These are phyloP conservation scores for Leptosomus discolor DNA, from an alignment of 2,113 vertebrate species.

Conservation along the genomic window DNA sequence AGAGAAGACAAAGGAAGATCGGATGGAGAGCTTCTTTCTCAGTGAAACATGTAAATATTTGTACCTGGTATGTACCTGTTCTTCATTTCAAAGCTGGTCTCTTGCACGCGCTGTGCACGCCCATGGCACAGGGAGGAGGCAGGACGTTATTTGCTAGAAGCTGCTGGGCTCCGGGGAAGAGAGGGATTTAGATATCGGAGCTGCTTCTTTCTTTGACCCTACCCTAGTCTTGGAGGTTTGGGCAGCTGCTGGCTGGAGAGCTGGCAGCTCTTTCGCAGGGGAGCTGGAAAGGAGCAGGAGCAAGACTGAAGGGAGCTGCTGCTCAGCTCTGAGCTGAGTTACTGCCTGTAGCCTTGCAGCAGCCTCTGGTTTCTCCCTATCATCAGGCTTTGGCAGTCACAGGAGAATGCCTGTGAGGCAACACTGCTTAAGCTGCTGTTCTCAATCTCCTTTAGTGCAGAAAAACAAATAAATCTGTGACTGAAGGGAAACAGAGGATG, in stretches of 20 bases:
- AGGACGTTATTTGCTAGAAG: background rate
- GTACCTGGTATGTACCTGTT: constrained; percentile 82
- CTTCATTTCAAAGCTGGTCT: background rate
- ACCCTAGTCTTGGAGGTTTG: background rate
- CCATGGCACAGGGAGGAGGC: rapidly evolving
- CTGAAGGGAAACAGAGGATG: background rate
- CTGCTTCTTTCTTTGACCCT: background rate
- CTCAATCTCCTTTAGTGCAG: background rate
- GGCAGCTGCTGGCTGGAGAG: background rate
- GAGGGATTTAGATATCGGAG: rapidly evolving
- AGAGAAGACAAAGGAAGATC: constrained; percentile 97
- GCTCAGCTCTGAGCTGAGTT: background rate
- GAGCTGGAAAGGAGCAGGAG: background rate
- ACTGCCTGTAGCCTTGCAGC: background rate
- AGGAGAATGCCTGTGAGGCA: background rate
- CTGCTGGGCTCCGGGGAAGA: background rate
- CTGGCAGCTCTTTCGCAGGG: background rate
- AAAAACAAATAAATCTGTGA: background rate
- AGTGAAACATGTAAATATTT: constrained; percentile 99
- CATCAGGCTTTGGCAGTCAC: background rate
- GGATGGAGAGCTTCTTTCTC: constrained; percentile 99
- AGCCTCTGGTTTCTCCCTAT: background rate
- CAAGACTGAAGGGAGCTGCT: background rate
- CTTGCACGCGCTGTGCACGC: background rate
- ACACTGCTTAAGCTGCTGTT: background rate